A percentile compares a stretch with the other conserved stretches of the same genome.
Evolutionary conservation across 2,888 invertebrate genomes (phyloP).

Genomic region (Aporophyla nigra): DNA sequence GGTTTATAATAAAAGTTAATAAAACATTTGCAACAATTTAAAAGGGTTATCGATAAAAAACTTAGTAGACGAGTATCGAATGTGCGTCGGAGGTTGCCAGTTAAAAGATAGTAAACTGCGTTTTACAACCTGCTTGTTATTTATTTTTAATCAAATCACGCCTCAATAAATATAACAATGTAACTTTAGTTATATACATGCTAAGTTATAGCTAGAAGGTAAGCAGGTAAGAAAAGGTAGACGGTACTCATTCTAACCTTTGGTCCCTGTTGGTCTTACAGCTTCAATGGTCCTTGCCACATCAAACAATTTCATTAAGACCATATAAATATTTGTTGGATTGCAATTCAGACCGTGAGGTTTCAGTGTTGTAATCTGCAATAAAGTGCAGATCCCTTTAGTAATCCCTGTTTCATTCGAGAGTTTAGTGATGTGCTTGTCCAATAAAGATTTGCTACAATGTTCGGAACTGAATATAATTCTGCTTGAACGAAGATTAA

Average conservation of each 20-base stretch:
- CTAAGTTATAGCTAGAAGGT: constrained; percentile 14
- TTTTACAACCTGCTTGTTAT: constrained; percentile 82
- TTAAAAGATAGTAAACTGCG: constrained; percentile 87
- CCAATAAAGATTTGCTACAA: constrained; percentile 42
- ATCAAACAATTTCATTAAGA: background rate
- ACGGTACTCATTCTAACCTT: constrained; percentile 12
- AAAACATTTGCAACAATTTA: constrained; percentile 90
- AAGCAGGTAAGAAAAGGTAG: background rate
- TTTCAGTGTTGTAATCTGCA: constrained; percentile 14
- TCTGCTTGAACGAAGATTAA: constrained; percentile 8
- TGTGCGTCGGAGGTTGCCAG: constrained; percentile 78
- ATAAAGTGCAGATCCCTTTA: constrained; percentile 30
- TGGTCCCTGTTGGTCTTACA: background rate
- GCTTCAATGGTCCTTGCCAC: background rate
- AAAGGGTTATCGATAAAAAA: constrained; percentile 88
- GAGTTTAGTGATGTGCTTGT: constrained; percentile 21
- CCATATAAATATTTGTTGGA: background rate
- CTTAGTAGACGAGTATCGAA: constrained; percentile 85
- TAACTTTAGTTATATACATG: constrained; percentile 57
- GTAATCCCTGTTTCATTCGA: constrained; percentile 12
- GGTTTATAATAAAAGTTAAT: constrained; percentile 88
- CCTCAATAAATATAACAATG: constrained; percentile 75
- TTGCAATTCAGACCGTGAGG: background rate
- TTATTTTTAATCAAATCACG: constrained; percentile 82
- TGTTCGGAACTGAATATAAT: constrained; percentile 22